Evolutionary conservation across 2,797 vertebrate species (phyloP), one percentile per base, ranked within the genome.

Genomic region (Serranus cabrilla): DNA sequence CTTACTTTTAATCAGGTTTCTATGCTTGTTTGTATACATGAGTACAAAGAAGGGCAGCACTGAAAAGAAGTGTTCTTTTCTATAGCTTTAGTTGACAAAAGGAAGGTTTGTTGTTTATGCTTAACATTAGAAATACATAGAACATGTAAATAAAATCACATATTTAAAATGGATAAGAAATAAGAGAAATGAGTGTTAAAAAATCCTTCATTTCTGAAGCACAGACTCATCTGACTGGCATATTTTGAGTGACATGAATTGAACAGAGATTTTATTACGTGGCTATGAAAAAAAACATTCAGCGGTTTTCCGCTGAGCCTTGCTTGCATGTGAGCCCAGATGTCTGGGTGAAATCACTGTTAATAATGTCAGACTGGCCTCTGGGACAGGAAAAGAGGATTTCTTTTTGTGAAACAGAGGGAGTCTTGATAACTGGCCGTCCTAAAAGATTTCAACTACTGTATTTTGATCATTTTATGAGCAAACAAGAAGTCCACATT

Each of bases 281-380:
- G 25, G 27, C 18, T 40, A 10, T 68, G 43, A 54, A 50, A 52
- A 62, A 39, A 54, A 55, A 39, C 21, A 72, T 43, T 34, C 6
- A 25, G 59, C 50, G 55, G 47, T 74, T 77, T 71, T 87, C 14
- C 66, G 73, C 68, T 74, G 3, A 80, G 67, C 5, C 21, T 65
- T 40, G 40, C 21, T 9, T 50, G 49, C 79, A 79, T 72, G 64
- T 82, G 69, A 88, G 72, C 42, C 71, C 69, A 74, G 70, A 79
- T 76, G 54, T 74, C 61, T 0, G 10, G 61, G 71, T 85, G 68
- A 83, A 84, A 77, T 85, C 78, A 50, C 52, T 61, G 61, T 45
- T 74, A 66, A 62, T 75, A 72, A 69, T 68, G 68, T 78, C 64
- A 78, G 50, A 78, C 60, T 37, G 14, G 56, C 62, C 55, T 43